Conservation (phyloP, 2,888 invertebrate species). For the Noctuana brunneofusca region DNA sequence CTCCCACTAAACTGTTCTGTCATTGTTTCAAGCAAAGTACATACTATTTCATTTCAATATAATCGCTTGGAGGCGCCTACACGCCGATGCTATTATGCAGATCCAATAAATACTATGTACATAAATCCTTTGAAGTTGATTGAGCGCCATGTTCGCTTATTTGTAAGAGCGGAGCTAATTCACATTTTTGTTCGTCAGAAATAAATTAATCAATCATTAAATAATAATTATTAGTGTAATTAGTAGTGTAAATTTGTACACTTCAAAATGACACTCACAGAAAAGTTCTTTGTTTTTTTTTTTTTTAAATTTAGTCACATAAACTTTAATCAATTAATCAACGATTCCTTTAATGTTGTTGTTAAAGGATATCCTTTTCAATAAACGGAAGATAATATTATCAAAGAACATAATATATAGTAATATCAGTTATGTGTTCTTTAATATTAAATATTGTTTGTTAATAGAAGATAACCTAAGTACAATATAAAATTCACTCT, state of each 20-base stretch:
- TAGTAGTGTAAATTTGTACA: no score
- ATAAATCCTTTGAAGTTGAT: constrained; percentile 23
- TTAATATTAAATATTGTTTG: no score
- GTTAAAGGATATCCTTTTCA: background rate
- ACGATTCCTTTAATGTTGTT: background rate
- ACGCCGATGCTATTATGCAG: constrained; percentile 50
- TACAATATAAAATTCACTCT: background rate
- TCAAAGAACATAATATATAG: background rate
- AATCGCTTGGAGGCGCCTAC: constrained; percentile 69
- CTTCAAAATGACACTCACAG: no score
- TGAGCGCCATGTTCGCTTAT: constrained; percentile 5
- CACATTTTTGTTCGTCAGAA: background rate
- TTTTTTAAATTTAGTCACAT: background rate
- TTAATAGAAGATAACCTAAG: background rate
- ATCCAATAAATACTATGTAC: constrained; percentile 42
- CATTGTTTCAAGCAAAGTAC: constrained; percentile 65
- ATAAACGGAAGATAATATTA: background rate
- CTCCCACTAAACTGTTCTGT: constrained; percentile 66
- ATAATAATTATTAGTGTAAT: no score
- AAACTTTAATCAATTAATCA: background rate
- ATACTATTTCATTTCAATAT: constrained; percentile 68
- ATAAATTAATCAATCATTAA: background rate
- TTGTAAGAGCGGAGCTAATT: background rate
- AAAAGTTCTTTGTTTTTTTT: no score
- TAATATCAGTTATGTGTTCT: no score